Evolutionary conservation across 2,113 vertebrate genomes (phyloP).

Genomic region (Chitala chitala): DNA sequence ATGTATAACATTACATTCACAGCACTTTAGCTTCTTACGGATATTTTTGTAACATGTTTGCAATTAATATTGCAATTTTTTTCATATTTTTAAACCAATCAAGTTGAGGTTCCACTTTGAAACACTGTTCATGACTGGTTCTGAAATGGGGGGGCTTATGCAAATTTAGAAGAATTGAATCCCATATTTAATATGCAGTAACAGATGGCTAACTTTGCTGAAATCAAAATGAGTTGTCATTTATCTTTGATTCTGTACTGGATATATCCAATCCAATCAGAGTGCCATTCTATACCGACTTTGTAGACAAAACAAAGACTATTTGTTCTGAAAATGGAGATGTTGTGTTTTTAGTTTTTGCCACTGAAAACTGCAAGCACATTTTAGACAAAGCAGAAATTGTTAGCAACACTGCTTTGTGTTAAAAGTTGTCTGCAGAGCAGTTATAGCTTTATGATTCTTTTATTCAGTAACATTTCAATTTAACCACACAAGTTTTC

Average conservation of each 20-base stretch:
- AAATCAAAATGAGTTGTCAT: constrained; percentile 61
- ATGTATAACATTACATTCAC: not conserved
- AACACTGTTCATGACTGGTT: constrained; percentile 52
- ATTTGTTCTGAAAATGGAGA: constrained; percentile 33
- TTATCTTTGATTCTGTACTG: constrained; percentile 60
- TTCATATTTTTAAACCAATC: constrained; percentile 22
- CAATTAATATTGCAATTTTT: too few species aligned
- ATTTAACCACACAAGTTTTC: too few species aligned
- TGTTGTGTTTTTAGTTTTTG: constrained; percentile 56
- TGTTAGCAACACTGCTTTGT: constrained; percentile 53
- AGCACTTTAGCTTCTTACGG: not conserved
- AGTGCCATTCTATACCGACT: constrained; percentile 31
- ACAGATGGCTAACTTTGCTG: constrained; percentile 63
- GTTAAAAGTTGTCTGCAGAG: not conserved
- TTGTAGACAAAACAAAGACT: constrained; percentile 44
- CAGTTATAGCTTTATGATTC: not conserved
- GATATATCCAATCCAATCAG: constrained; percentile 60
- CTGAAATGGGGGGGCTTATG: constrained; percentile 30
- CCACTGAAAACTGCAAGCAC: constrained; percentile 42
- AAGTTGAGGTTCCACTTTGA: constrained; percentile 42
- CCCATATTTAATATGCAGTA: constrained; percentile 52
- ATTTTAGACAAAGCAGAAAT: constrained; percentile 43
- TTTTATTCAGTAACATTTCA: not conserved
- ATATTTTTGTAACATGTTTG: too few species aligned
- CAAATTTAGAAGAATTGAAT: constrained; percentile 45